Conservation (phyloP, 64 coral and sea anemone genomes). For the Stichodactyla helianthus region DNA sequence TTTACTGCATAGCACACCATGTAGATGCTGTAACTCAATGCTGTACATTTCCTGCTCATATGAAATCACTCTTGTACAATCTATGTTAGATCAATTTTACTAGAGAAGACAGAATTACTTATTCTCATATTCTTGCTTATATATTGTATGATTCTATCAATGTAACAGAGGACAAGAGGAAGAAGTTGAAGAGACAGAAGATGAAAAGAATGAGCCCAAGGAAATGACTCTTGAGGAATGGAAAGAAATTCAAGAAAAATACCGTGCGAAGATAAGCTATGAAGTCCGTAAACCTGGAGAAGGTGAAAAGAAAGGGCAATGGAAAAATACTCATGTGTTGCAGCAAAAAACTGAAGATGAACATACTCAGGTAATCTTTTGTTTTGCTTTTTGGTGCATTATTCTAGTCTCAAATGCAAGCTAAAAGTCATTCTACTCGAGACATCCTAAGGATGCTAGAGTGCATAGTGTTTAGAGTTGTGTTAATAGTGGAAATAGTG, state of each 20-base stretch:
- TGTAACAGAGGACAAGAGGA: conserved; percentile 48
- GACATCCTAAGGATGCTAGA: too few relatives aligned
- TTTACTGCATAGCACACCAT: too few relatives aligned
- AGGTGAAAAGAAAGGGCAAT: conserved; percentile 94
- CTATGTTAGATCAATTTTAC: too few relatives aligned
- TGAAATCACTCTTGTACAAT: too few relatives aligned
- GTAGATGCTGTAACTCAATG: too few relatives aligned
- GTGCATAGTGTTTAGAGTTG: too few relatives aligned
- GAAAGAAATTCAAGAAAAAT: conserved; percentile 73
- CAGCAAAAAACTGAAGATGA: conserved; percentile 45
- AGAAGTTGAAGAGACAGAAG: conserved; percentile 55
- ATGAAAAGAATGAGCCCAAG: conserved; percentile 65
- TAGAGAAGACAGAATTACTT: too few relatives aligned
- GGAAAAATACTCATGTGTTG: conserved; percentile 91
- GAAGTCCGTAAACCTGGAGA: conserved; percentile 85
- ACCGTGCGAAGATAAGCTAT: conserved; percentile 55
- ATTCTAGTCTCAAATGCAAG: too few relatives aligned
- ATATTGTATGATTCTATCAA: neutral
- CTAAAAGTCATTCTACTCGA: too few relatives aligned
- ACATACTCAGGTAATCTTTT: conserved; percentile 12
- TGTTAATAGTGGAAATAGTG: neutral
- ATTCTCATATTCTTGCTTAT: neutral
- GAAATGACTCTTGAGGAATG: conserved; percentile 94
- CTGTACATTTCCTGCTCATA: too few relatives aligned
- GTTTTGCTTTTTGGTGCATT: too few relatives aligned